Conservation (phyloP, 1,140 invertebrate genomes). For the Spodoptera litura region DNA sequence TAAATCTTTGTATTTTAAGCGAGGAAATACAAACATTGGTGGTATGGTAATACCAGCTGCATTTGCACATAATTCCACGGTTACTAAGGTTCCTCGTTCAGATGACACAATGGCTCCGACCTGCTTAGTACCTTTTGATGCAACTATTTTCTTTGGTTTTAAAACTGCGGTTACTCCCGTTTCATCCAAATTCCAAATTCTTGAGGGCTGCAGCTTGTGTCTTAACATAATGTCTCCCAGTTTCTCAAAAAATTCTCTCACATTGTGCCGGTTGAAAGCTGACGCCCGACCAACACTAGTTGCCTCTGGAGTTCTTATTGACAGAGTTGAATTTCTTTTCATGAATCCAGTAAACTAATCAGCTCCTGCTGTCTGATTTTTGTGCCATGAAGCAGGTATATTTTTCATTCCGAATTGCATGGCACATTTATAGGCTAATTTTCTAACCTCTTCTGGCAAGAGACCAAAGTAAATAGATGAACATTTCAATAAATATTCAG, state of each 20-base stretch:
- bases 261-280: constrained; percentile 23
- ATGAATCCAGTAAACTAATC: constrained; percentile 46
- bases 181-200: constrained; percentile 68
- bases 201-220: constrained; percentile 47
- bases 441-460: constrained; percentile 23
- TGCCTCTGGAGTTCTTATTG: constrained; percentile 33
- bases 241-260: constrained; percentile 10
- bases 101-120: constrained; percentile 62
- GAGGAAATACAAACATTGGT: constrained; percentile 75
- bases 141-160: constrained; percentile 60
- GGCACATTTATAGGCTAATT: constrained; percentile 39
- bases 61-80: constrained; percentile 64
- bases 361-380: constrained; percentile 34
- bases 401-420: neutral
- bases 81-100: constrained; percentile 73
- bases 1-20: constrained; percentile 62
- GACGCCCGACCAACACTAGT: constrained; percentile 21
- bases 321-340: constrained; percentile 27
- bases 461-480: constrained; percentile 32
- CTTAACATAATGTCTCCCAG: constrained; percentile 41
- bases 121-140: constrained; percentile 63
- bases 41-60: constrained; percentile 68
- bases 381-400: constrained; percentile 43
- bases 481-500: constrained; percentile 12
- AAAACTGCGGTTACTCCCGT: constrained; percentile 63